These are phyloP conservation scores for Alosa alosa DNA, from an alignment of 2,113 vertebrate species.

Conservation along the genomic window DNA sequence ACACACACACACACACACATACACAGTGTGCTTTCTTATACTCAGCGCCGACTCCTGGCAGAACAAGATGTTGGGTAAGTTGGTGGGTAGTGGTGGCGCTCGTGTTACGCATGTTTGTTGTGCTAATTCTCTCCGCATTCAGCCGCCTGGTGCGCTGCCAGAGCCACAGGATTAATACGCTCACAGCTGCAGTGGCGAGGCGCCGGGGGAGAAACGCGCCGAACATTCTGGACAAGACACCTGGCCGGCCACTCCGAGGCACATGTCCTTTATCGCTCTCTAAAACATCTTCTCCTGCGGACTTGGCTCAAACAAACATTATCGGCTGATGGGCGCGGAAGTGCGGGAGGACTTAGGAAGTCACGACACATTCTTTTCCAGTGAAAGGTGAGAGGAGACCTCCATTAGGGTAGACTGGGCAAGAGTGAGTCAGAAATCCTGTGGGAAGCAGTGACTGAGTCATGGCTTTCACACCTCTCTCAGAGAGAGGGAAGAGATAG, in stretches of 20 bases:
- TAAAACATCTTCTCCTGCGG: slow-evolving; percentile 21
- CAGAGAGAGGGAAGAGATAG: not conserved
- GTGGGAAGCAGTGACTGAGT: not conserved
- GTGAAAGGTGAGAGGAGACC: not conserved
- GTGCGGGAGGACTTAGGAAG: not conserved
- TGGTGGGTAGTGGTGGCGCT: not conserved
- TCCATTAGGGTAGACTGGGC: not conserved
- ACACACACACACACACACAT: not conserved
- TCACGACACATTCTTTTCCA: not conserved
- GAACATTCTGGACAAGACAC: not conserved
- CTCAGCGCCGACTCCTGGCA: not conserved
- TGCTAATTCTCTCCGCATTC: not conserved
- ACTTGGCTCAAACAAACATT: not conserved
- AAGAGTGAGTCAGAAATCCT: not conserved
- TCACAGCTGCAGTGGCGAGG: not conserved
- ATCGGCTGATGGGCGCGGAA: not conserved
- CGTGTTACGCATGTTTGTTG: not conserved
- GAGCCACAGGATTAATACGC: not conserved
- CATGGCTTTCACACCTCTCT: not conserved
- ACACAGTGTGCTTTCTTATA: not conserved
- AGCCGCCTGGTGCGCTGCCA: not conserved
- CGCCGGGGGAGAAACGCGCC: not conserved
- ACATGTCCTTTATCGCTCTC: not conserved
- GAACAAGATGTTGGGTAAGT: slow-evolving; percentile 4
- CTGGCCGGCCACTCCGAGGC: not conserved